Evolutionary conservation across 2,113 vertebrate genomes (phyloP).

Genomic region (Nettapus auritus): DNA sequence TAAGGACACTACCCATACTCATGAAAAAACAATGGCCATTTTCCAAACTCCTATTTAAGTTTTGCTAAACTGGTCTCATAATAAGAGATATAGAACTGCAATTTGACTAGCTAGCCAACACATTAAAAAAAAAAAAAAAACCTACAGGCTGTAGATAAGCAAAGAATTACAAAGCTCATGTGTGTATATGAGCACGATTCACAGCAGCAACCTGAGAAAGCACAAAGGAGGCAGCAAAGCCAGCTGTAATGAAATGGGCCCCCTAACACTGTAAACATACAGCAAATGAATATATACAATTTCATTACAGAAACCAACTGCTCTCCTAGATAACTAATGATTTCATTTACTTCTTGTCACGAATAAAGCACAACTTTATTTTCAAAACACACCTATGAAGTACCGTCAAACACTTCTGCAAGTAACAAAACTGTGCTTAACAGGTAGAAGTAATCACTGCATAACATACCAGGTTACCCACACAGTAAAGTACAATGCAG

Average conservation of each 20-base stretch:
- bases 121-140: neutral
- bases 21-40: neutral
- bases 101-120: neutral
- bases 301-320: neutral
- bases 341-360: neutral
- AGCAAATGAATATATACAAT: neutral
- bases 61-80: neutral
- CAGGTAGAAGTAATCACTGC: neutral
- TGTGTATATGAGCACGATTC: neutral
- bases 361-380: neutral
- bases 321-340: neutral
- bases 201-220: neutral
- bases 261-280: neutral
- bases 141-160: neutral
- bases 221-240: neutral
- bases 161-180: neutral
- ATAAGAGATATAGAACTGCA: neutral
- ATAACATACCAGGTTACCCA: neutral
- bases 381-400: neutral
- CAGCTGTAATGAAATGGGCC: neutral
- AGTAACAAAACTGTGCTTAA: neutral
- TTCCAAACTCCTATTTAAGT: neutral
- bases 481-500: neutral
- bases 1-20: neutral
- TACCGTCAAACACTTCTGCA: neutral